Percentiles rank a stretch among this genome's conserved stretches.
Conservation (phyloP, 2,113 vertebrate species). For the Phrynosoma platyrhinos region DNA sequence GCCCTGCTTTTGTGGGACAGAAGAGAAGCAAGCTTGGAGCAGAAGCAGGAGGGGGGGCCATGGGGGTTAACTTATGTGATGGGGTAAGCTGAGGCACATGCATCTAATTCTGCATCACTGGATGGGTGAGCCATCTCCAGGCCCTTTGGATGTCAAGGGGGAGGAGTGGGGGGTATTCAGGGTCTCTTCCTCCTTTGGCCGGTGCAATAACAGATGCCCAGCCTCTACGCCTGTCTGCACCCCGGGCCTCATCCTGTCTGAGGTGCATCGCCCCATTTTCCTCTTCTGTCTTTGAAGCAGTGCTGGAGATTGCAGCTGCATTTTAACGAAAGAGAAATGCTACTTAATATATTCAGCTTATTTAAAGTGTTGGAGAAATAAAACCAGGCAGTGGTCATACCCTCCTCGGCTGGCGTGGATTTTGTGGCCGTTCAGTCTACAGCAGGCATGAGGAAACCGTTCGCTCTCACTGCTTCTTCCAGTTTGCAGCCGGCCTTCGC, state of each 20-base stretch:
- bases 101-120: background rate
- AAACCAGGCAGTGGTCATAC: conserved; percentile 38
- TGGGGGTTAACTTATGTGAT: background rate
- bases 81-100: too few relatives aligned
- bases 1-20: too few relatives aligned
- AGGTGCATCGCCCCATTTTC: conserved; percentile 9
- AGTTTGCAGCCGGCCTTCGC: too few relatives aligned
- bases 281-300: background rate
- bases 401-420: rapidly evolving
- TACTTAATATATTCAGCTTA: conserved; percentile 72
- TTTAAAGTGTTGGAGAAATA: conserved; percentile 71
- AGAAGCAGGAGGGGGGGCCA: background rate
- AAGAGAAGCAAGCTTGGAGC: too few relatives aligned
- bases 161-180: background rate
- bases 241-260: background rate
- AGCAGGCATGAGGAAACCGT: too few relatives aligned
- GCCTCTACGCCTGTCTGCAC: background rate
- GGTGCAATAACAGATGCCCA: background rate
- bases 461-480: too few relatives aligned
- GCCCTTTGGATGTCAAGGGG: background rate
- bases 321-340: conserved; percentile 55
- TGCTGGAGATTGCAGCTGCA: conserved; percentile 48
- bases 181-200: background rate
- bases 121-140: background rate
- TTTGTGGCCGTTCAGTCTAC: background rate